These are phyloP conservation scores for Cepaea hortensis DNA, from an alignment of 2,888 invertebrate genomes.

Conservation along the genomic window DNA sequence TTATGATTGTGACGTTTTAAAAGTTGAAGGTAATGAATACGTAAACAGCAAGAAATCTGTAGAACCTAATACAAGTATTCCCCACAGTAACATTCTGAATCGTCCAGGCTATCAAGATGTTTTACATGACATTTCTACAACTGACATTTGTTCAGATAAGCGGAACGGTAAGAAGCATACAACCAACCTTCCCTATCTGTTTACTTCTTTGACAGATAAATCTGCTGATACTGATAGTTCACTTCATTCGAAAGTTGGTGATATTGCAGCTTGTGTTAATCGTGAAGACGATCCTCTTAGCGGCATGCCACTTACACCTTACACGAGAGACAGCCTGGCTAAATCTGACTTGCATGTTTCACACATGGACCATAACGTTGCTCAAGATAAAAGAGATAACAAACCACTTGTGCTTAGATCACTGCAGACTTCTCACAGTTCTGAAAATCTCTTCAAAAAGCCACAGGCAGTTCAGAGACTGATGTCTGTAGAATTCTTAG, in stretches of 20 bases:
- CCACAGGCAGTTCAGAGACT: not conserved
- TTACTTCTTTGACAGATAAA: not conserved
- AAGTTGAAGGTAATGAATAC: not conserved
- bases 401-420: not conserved
- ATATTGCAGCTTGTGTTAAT: not conserved
- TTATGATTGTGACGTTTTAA: not conserved
- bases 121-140: not conserved
- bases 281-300: slow-evolving; percentile 17
- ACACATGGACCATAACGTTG: not conserved
- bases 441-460: slow-evolving; percentile 18
- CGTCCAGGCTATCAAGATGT: not conserved
- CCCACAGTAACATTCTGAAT: not conserved
- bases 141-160: not conserved
- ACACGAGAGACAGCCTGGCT: slow-evolving; percentile 25
- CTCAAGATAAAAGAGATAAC: not conserved
- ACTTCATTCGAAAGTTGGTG: not conserved
- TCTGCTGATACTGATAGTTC: not conserved
- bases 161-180: not conserved
- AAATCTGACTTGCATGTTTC: slow-evolving; percentile 25
- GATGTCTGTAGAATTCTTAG: slow-evolving; percentile 59
- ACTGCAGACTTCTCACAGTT: not conserved
- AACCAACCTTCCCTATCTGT: not conserved
- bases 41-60: not conserved
- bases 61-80: too few species aligned
- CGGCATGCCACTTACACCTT: slow-evolving; percentile 36